These are phyloP conservation scores for Leucoraja ocellata DNA, from an alignment of 2,797 vertebrate species.

Conservation along the genomic window DNA sequence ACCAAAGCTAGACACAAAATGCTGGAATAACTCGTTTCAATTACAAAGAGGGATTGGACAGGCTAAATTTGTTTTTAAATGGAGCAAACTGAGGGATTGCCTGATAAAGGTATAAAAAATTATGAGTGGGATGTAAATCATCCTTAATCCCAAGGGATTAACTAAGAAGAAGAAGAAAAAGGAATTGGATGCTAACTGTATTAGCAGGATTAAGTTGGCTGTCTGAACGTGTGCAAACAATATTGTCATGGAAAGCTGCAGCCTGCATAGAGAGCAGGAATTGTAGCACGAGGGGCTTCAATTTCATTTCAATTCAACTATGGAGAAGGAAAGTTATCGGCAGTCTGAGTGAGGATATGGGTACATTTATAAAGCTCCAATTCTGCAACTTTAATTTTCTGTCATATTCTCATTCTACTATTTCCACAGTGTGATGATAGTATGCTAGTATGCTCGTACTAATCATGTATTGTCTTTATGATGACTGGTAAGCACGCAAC, in stretches of 20 bases:
- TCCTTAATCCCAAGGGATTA: too few species aligned
- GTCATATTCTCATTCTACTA: neutral
- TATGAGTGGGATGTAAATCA: too few species aligned
- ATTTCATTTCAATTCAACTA: neutral
- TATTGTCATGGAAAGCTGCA: neutral
- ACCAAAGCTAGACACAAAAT: too few species aligned
- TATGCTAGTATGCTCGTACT: too few species aligned
- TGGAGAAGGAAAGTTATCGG: neutral
- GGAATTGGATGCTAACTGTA: neutral
- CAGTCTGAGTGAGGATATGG: neutral
- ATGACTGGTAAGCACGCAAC: too few species aligned
- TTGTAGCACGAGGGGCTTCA: neutral
- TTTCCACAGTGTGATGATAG: neutral
- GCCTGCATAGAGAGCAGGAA: neutral
- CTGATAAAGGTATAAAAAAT: too few species aligned
- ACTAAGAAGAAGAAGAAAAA: too few species aligned
- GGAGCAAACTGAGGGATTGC: too few species aligned
- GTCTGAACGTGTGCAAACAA: neutral
- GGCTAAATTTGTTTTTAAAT: too few species aligned
- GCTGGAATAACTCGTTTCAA: too few species aligned
- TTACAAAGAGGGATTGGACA: too few species aligned
- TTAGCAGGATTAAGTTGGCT: neutral
- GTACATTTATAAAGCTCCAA: neutral
- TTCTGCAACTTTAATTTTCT: neutral
- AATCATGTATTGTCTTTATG: too few species aligned